phyloP scores from a whole-genome alignment of 2,888 invertebrate species.

The Rhagophthalmus giganteus region DNA sequence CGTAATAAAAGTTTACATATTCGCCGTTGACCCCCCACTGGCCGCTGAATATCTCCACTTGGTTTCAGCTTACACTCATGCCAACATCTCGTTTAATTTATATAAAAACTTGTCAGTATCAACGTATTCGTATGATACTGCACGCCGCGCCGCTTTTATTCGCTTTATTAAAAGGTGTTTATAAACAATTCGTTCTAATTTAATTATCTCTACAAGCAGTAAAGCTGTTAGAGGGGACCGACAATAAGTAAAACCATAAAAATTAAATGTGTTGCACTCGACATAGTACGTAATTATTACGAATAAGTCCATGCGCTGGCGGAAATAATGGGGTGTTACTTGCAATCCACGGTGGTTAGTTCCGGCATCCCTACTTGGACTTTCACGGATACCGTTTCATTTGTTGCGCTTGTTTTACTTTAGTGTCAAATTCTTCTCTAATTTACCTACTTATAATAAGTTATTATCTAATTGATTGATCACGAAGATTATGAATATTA shows the following conservation, averaged over 20 bases:
- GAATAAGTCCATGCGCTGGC: no score
- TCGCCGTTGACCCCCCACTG: constrained; percentile 43
- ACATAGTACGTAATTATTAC: no score
- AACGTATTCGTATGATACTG: constrained; percentile 6
- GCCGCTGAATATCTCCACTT: constrained; percentile 41
- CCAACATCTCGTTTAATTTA: constrained; percentile 44
- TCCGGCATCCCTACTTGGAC: constrained; percentile 44
- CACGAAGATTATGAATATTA: no score
- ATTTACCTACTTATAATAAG: no score
- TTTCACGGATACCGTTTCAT: constrained; percentile 47
- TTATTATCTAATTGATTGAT: no score
- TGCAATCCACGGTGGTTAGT: constrained; percentile 47
- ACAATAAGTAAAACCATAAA: no score
- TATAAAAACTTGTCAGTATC: constrained; percentile 33
- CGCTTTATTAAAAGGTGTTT: not conserved
- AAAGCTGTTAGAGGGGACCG: no score
- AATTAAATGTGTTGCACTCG: no score
- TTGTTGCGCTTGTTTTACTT: constrained; percentile 50
- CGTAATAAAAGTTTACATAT: constrained; percentile 45
- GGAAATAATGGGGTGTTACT: constrained; percentile 47
- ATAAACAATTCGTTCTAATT: not conserved
- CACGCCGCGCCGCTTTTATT: constrained; percentile 1
- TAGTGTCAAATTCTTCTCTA: constrained; percentile 36
- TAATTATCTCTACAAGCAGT: not conserved
- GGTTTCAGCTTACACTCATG: constrained; percentile 48